These are phyloP conservation scores for Embidobia sp. DNA, from an alignment of 2,888 invertebrate genomes.

Conservation along the genomic window DNA sequence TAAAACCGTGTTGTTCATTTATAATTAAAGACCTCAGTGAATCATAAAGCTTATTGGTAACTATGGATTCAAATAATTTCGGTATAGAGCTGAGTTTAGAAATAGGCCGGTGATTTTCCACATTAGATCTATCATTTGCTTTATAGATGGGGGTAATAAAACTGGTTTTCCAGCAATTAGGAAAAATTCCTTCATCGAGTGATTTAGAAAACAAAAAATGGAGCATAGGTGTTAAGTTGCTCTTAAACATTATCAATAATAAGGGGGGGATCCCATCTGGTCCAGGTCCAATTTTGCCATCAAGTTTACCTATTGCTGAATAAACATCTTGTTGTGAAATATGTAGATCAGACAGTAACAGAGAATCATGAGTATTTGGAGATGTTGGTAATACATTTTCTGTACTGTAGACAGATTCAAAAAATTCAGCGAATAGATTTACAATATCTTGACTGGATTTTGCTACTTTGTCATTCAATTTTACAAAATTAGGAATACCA, in stretches of 20 bases:
- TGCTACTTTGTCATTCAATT: not conserved
- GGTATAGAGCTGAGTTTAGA: not conserved
- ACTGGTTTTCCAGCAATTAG: not conserved
- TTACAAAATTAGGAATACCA: not conserved
- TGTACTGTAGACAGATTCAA: not conserved
- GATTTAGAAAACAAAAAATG: constrained; percentile 6
- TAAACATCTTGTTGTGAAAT: not conserved
- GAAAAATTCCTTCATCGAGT: not conserved
- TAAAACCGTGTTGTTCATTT: no score
- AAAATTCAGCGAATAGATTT: not conserved
- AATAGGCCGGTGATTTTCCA: not conserved
- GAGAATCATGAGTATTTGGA: not conserved
- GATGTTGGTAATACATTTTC: no score
- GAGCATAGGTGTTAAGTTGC: not conserved
- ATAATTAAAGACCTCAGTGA: no score
- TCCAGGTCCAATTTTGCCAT: not conserved
- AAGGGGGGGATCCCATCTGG: constrained; percentile 4
- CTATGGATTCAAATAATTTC: no score
- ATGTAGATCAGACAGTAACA: not conserved
- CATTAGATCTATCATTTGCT: not conserved
- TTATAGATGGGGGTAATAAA: not conserved
- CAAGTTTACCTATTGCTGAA: not conserved
- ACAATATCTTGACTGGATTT: not conserved
- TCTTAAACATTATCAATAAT: not conserved
- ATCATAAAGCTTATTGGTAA: no score